Evolutionary conservation across 2,113 vertebrate species (phyloP), one percentile per base, ranked within the genome.

Genomic region (Hemibagrus wyckioides): DNA sequence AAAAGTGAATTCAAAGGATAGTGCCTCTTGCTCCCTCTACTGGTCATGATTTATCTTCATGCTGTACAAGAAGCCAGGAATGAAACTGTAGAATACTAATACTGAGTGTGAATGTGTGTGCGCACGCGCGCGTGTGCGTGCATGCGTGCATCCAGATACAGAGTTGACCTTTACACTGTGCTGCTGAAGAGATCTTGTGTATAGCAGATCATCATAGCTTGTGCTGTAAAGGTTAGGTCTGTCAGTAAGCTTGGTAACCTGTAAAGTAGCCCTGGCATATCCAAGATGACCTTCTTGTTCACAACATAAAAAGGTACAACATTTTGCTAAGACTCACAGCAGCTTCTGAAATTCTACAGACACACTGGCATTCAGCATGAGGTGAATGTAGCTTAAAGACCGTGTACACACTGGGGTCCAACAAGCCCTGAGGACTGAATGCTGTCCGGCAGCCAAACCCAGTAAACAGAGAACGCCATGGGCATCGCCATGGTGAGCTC

Each of bases 21-120:
- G n/a, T 14, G 67, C 30, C 57, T 13, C 77, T 67, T 77, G 76
- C 85, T 86, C 89, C 89, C 87, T 88, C 89, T 90, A 80, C 65
- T 90, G 89, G 77, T 57, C 67, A 86, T 13, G 0, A 30, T 23
- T 69, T 41, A 75, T 44, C 14, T 39, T 19, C 36, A 81, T 28
- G 11, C 17, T 36, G 50, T 30, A n/a, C n/a, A n/a, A n/a, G n/a
- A n/a, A n/a, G n/a, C 4, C 19, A 80, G 33, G 14, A 57, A 30
- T 33, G 56, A 33, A 21, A 54, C 1, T 36, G 30, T 54, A 30
- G 15, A 52, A 54, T 30, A 30, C 28, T 10, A 30, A 33, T 54
- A 54, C 9, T 44, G 28, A n/a, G n/a, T 79, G 14, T 48, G 11
- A 56, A n/a, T 52, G 15, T 4, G 44, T 4, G 4, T 48, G 41